These are phyloP conservation scores for Corvus cornix DNA, from an alignment of 2,113 vertebrate genomes.

Conservation along the genomic window DNA sequence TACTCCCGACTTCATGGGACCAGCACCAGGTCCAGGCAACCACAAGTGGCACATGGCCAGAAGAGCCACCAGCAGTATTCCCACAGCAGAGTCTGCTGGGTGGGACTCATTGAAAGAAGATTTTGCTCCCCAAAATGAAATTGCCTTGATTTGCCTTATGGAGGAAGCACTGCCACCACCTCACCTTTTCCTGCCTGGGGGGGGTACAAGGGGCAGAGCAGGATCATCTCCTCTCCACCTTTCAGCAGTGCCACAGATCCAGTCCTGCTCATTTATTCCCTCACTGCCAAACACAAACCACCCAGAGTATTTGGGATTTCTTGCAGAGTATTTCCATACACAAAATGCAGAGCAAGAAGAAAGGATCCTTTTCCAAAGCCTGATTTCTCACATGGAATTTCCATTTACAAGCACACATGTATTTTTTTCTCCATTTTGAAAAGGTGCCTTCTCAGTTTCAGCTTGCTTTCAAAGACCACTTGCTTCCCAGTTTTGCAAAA, in stretches of 20 bases:
- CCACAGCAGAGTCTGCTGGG: not conserved
- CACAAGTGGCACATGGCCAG: fast-evolving
- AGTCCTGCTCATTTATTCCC: not conserved
- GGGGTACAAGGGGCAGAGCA: not conserved
- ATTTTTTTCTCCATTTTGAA: not conserved
- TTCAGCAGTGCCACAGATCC: not conserved
- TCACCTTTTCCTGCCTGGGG: not conserved
- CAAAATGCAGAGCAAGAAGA: not conserved
- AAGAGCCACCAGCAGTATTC: not conserved
- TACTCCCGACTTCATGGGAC: fast-evolving
- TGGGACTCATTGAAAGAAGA: fast-evolving
- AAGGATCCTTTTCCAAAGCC: not conserved
- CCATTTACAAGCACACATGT: not conserved
- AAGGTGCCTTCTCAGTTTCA: not conserved
- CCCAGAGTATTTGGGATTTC: not conserved
- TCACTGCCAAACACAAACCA: not conserved
- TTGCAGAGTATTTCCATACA: not conserved
- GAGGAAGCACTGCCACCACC: not conserved
- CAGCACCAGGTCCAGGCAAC: not conserved
- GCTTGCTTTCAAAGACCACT: not conserved
- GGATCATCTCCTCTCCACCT: not conserved
- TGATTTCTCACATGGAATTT: not conserved
- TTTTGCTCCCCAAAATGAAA: not conserved
- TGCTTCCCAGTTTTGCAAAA: not conserved
- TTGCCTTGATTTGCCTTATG: not conserved